phyloP scores from a whole-genome alignment of 1,140 invertebrate species.

The Gonioctena quinquepunctata region DNA sequence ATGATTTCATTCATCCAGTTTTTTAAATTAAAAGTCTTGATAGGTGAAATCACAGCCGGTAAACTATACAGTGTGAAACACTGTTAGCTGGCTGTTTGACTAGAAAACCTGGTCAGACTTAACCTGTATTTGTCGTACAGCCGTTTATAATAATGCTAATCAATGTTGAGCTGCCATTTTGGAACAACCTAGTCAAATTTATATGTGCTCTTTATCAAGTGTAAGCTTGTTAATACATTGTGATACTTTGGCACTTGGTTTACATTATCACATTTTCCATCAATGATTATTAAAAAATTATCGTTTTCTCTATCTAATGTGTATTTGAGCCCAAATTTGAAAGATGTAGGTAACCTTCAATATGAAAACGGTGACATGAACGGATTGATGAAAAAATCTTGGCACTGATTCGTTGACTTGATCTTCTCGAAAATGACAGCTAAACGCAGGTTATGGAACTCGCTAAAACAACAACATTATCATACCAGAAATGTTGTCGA shows the following conservation, averaged over 20 bases:
- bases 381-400: neutral
- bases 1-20: neutral
- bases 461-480: neutral
- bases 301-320: no score
- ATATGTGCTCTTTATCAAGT: no score
- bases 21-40: constrained; percentile 24
- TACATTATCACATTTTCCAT: no score
- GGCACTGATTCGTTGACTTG: neutral
- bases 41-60: constrained; percentile 31
- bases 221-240: no score
- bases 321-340: no score
- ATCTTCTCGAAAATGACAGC: neutral
- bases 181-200: no score
- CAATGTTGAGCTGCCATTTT: neutral
- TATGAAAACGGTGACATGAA: no score
- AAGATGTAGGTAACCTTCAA: no score
- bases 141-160: constrained; percentile 8
- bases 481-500: neutral
- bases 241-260: no score
- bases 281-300: no score
- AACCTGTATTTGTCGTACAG: constrained; percentile 28
- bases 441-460: neutral
- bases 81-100: constrained; percentile 36
- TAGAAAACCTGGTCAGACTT: constrained; percentile 35
- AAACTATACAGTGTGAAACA: constrained; percentile 21